Percentiles rank a stretch among this genome's conserved stretches.
Evolutionary conservation across 2,888 invertebrate species (phyloP).

Genomic region (Stenodema calcarata): DNA sequence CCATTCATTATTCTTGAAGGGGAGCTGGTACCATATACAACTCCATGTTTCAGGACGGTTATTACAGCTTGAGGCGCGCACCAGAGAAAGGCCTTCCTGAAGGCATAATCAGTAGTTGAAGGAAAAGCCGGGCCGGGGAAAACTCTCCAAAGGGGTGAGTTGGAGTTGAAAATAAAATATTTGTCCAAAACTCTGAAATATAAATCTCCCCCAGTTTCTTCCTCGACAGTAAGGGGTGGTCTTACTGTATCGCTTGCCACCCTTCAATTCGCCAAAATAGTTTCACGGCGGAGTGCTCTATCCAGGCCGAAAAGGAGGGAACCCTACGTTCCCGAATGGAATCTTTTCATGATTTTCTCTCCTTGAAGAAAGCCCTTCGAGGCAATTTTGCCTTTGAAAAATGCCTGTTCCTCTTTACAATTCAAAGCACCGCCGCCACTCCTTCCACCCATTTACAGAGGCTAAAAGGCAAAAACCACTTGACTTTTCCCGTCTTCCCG

Average conservation of each 20-base stretch:
- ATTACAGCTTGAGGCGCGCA: neutral
- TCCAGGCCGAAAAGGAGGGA: neutral
- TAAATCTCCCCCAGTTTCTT: neutral
- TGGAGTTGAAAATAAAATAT: conserved; percentile 14
- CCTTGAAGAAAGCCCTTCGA: neutral
- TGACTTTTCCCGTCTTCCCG: neutral
- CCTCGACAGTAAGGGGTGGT: neutral
- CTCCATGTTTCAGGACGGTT: neutral
- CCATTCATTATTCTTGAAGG: conserved; percentile 1
- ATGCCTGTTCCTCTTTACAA: neutral
- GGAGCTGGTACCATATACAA: neutral
- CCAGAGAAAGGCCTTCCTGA: neutral
- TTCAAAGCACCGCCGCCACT: too few relatives aligned
- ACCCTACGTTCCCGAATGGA: neutral
- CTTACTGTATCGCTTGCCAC: neutral
- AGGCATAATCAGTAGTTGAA: conserved; percentile 16
- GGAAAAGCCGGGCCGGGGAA: neutral
- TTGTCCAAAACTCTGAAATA: conserved; percentile 7
- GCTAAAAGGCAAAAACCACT: conserved; percentile 22
- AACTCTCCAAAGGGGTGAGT: neutral
- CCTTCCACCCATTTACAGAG: neutral
- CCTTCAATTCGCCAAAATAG: neutral
- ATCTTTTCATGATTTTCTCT: conserved; percentile 15
- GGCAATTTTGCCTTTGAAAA: neutral
- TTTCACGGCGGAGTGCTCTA: neutral